These are phyloP conservation scores for Coregonus suidteri DNA, from an alignment of 2,797 vertebrate species.

Conservation along the genomic window DNA sequence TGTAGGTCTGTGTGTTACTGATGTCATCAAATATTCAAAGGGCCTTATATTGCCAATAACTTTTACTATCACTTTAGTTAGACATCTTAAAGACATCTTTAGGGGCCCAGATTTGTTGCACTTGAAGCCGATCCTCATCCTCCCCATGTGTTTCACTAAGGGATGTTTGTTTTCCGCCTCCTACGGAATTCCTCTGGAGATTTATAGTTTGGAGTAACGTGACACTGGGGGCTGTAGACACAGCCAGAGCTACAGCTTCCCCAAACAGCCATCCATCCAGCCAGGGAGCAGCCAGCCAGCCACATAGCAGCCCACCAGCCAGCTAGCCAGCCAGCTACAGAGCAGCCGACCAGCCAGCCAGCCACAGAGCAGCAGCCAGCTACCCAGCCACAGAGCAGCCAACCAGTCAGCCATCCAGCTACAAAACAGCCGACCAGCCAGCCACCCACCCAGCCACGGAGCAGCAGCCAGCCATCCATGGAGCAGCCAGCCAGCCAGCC, in stretches of 20 bases:
- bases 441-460: background rate
- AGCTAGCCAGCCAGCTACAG: background rate
- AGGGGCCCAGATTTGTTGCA: background rate
- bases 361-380: background rate
- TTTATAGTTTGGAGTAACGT: constrained; percentile 14
- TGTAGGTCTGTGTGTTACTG: no score
- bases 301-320: background rate
- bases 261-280: background rate
- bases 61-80: no score
- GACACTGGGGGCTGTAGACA: constrained; percentile 2
- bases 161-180: constrained; percentile 15
- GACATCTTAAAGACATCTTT: background rate
- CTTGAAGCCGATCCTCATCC: background rate
- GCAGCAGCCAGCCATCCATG: background rate
- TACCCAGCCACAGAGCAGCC: background rate
- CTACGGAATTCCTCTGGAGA: constrained; percentile 11
- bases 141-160: constrained; percentile 1
- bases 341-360: background rate
- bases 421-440: background rate
- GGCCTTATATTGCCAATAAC: no score
- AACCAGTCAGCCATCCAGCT: background rate
- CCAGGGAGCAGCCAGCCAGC: background rate
- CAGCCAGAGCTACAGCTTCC: background rate
- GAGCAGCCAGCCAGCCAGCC: background rate
- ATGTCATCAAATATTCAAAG: no score